phyloP scores from a whole-genome alignment of 1,140 invertebrate species.

The Whitmania pigra region DNA sequence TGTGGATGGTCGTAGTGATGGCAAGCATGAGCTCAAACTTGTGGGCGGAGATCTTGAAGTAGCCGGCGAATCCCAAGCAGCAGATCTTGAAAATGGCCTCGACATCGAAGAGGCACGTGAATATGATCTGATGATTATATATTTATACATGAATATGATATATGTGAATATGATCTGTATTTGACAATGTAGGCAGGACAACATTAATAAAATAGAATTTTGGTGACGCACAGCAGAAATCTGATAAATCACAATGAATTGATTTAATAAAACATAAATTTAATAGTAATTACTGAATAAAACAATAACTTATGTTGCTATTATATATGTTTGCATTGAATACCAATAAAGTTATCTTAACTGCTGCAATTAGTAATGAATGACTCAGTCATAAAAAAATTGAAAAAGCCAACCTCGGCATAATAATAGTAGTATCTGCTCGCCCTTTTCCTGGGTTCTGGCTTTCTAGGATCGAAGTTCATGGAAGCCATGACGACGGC shows the following conservation, averaged over 20 bases:
- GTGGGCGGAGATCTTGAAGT: conserved; percentile 88
- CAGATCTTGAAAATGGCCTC: conserved; percentile 95
- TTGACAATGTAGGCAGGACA: no score
- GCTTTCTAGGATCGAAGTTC: conserved; percentile 79
- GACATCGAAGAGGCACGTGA: conserved; percentile 84
- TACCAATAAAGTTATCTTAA: no score
- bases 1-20: conserved; percentile 85
- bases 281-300: no score
- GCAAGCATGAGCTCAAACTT: conserved; percentile 92
- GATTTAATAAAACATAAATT: no score
- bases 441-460: conserved; percentile 55
- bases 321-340: no score
- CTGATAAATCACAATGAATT: no score
- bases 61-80: conserved; percentile 84
- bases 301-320: no score
- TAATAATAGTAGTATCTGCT: conserved; percentile 62
- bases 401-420: conserved; percentile 56
- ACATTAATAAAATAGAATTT: no score
- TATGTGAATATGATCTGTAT: conserved; percentile 68
- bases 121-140: conserved; percentile 66
- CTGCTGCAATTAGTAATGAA: no score
- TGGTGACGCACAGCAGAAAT: no score
- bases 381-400: neutral
- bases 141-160: no score
- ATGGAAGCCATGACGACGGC: conserved; percentile 90